Percentiles rank a stretch among this genome's conserved stretches.
Conservation (phyloP, 2,888 invertebrate genomes). For the Lycaena phlaeas region DNA sequence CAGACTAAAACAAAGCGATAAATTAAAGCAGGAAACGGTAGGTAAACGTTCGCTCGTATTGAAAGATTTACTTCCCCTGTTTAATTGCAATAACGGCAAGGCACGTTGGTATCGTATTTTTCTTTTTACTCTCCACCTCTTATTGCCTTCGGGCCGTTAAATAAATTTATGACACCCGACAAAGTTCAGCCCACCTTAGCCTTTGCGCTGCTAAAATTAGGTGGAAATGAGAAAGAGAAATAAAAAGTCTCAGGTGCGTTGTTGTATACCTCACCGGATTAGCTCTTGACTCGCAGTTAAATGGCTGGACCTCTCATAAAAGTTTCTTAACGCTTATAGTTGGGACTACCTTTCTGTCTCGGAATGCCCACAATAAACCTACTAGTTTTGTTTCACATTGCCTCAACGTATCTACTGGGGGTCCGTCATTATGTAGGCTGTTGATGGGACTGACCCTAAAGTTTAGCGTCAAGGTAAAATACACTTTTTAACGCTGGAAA, state of each 20-base stretch:
- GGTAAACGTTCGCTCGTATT: constrained; percentile 67
- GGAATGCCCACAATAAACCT: constrained; percentile 54
- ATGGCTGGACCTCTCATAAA: constrained; percentile 62
- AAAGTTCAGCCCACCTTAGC: constrained; percentile 71
- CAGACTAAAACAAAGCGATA: constrained; percentile 71
- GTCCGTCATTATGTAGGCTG: constrained; percentile 24
- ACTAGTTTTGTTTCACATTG: constrained; percentile 47
- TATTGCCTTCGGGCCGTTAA: constrained; percentile 72
- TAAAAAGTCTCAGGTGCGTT: constrained; percentile 68
- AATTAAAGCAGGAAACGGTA: constrained; percentile 66
- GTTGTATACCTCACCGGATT: constrained; percentile 43
- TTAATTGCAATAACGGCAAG: constrained; percentile 74
- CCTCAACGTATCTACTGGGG: constrained; percentile 37
- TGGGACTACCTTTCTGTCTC: constrained; percentile 43
- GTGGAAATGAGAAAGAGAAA: constrained; percentile 63
- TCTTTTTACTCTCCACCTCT: constrained; percentile 72
- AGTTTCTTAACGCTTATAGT: constrained; percentile 67
- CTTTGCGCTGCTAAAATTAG: constrained; percentile 61
- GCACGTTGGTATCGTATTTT: constrained; percentile 74
- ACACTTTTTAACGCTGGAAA: constrained; percentile 2
- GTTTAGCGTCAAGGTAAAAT: background rate
- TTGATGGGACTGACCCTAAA: constrained; percentile 12
- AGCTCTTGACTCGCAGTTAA: constrained; percentile 64
- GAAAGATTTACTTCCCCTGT: constrained; percentile 74
- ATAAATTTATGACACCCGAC: constrained; percentile 72